Evolutionary conservation across 2,797 vertebrate species (phyloP), one percentile per base, ranked within the genome.

Genomic region (Threskiornis aethiopicus): DNA sequence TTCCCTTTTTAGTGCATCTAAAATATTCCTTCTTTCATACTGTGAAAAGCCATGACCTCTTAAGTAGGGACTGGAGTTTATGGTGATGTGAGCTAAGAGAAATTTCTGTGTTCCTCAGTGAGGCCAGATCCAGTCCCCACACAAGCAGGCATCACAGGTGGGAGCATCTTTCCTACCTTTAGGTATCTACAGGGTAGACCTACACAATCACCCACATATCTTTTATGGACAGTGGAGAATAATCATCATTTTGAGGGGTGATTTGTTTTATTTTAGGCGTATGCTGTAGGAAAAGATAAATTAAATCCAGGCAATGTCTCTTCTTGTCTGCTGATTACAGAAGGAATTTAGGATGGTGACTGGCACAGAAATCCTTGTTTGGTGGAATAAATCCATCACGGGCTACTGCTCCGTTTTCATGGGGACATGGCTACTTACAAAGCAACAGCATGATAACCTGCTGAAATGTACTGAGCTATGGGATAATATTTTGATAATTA

Each of bases 61-160:
- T 52, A 35, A 86, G 8, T 6, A 47, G 9, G 25, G 14, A 15
- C 25, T 42, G 33, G 13, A 83, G 28, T 39, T 81, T 24, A 35
- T 1, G 21, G 41, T 54, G 49, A 17, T 16, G 22, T 29, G 71
- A 51, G 24, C 35, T 58, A 58, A 58, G 35, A 72, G 39, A 79
- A 87, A 24, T 47, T 13, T 46, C 49, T 79, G 15, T 78, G 6
- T 55, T 84, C 35, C 19, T 69, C 37, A 6, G 8, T 11, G 46
- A n/a, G 22, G 59, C 11, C 28, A 16, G 21, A 79, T 37, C 16
- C 28, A 59, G 39, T 35, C 6, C 28, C 18, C 22, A 28, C 59
- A 26, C 22, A 44, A 61, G 22, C 6, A 76, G 54, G 3, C 15
- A n/a, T 54, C 54, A 19, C 0, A 0, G 3, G 5, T 20, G 46